These are phyloP conservation scores for Hyposmocoma kahamanoa DNA, from an alignment of 1,140 invertebrate species.

Conservation along the genomic window DNA sequence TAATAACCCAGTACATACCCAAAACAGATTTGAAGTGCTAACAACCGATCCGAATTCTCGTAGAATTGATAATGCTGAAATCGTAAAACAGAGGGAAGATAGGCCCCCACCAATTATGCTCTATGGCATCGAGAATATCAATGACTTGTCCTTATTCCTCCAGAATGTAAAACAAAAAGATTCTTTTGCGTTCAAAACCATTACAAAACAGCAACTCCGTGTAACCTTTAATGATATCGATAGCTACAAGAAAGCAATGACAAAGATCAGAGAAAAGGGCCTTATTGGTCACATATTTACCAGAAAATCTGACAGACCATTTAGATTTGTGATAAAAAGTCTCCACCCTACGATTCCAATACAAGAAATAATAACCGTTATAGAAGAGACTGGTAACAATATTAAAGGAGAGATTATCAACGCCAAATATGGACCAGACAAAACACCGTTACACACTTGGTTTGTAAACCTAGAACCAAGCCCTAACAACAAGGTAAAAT, in stretches of 20 bases:
- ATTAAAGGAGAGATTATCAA: slow-evolving; percentile 3
- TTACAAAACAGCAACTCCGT: background rate
- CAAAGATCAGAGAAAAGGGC: background rate
- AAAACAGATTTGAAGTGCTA: too few species aligned
- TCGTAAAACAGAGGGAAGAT: too few species aligned
- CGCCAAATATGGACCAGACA: background rate
- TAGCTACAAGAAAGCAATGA: background rate
- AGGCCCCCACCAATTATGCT: slow-evolving; percentile 2
- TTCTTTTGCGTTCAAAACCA: background rate
- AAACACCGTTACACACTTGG: background rate
- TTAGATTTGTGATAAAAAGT: slow-evolving; percentile 7
- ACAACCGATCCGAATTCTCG: too few species aligned
- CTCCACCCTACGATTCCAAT: slow-evolving; percentile 8
- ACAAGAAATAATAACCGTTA: slow-evolving; percentile 6
- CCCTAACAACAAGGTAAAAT: background rate
- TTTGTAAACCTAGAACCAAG: background rate
- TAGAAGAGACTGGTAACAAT: slow-evolving; percentile 9
- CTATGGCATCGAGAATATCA: background rate
- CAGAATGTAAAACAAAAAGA: background rate
- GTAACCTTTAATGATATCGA: background rate
- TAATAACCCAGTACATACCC: too few species aligned
- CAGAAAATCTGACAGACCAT: background rate
- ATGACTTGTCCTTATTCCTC: background rate
- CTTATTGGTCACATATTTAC: slow-evolving; percentile 7
- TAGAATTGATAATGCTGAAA: too few species aligned